Evolutionary conservation across 2,888 invertebrate genomes (phyloP).

Genomic region (Acleris holmiana): DNA sequence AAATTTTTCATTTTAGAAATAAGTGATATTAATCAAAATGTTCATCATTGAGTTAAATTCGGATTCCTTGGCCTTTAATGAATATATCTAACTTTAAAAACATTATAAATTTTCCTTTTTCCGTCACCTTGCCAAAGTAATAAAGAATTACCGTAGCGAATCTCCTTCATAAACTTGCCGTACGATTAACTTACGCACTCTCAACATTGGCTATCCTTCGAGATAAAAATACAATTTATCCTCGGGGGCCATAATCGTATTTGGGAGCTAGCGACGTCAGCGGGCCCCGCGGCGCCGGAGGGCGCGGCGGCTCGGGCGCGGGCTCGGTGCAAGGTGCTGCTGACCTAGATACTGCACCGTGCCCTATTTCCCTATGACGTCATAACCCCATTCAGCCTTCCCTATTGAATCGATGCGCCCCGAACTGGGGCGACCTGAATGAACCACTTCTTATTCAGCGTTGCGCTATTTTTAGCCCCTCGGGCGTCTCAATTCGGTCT

Average conservation of each 20-base stretch:
- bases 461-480: conserved; percentile 69
- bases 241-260: conserved; percentile 48
- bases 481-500: conserved; percentile 51
- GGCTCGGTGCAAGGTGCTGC: conserved; percentile 54
- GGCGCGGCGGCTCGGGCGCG: conserved; percentile 43
- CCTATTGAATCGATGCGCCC: conserved; percentile 75
- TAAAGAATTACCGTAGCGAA: conserved; percentile 4
- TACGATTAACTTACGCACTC: conserved; percentile 13
- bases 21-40: too few species aligned
- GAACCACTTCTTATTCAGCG: conserved; percentile 68
- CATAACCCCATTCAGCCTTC: conserved; percentile 75
- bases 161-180: conserved; percentile 1
- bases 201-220: conserved; percentile 45
- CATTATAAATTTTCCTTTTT: neutral
- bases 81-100: neutral
- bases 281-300: conserved; percentile 1
- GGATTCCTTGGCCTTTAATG: too few species aligned
- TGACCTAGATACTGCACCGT: conserved; percentile 77
- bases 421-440: conserved; percentile 77
- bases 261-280: conserved; percentile 39
- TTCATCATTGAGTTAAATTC: too few species aligned
- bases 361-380: conserved; percentile 77
- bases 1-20: too few species aligned
- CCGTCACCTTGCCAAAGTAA: neutral
- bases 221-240: conserved; percentile 55